Conservation (phyloP, 2,797 vertebrate genomes). For the Pempheris klunzingeri region DNA sequence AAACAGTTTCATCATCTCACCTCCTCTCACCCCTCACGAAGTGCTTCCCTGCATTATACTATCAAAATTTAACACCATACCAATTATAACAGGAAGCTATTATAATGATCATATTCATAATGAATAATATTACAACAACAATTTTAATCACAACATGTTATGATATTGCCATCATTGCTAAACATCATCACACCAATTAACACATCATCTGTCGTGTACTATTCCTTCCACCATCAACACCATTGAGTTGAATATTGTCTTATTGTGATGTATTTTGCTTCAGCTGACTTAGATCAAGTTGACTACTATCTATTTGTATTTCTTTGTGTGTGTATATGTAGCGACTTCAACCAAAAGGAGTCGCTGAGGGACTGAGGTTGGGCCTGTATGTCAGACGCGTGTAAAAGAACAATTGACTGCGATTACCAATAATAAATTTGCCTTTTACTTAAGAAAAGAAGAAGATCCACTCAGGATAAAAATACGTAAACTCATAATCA, state of each 20-base stretch:
- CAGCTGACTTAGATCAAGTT: background rate
- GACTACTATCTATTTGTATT: background rate
- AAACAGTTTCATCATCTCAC: background rate
- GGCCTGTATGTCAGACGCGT: too few species aligned
- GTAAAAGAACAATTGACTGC: too few species aligned
- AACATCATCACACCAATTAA: background rate
- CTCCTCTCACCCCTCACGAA: too few species aligned
- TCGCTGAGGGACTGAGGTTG: too few species aligned
- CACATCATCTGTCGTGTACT: background rate
- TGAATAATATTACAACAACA: conserved; percentile 1
- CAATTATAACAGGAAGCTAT: background rate
- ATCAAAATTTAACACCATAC: background rate
- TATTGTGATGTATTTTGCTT: background rate
- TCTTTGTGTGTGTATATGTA: background rate
- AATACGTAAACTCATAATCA: too few species aligned
- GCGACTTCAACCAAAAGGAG: too few species aligned
- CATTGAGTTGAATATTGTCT: background rate
- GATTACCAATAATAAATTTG: too few species aligned
- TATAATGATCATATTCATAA: background rate
- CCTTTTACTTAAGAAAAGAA: too few species aligned
- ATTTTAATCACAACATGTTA: background rate
- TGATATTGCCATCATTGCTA: background rate
- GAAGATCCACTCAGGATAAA: too few species aligned
- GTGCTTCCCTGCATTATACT: background rate
- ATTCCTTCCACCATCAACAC: background rate